These are phyloP conservation scores for Drosophila parthenogenetica DNA, from an alignment of 2,888 invertebrate species.

Conservation along the genomic window DNA sequence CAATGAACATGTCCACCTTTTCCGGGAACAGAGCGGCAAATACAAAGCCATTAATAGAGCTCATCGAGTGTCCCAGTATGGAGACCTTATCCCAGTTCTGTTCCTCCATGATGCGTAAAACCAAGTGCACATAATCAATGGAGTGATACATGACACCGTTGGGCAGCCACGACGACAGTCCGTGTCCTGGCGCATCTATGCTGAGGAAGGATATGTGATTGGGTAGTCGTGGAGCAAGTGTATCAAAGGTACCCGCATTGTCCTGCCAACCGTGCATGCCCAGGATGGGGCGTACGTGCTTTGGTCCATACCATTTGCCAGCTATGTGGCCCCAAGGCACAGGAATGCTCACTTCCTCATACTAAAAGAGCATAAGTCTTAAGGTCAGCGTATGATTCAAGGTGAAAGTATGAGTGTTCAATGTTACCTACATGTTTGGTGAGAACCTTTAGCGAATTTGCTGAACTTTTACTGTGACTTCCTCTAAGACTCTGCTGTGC, in stretches of 20 bases:
- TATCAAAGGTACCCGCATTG: conserved; percentile 89
- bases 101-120: conserved; percentile 87
- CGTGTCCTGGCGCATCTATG: conserved; percentile 90
- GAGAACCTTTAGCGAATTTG: conserved; percentile 43
- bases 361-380: conserved; percentile 67
- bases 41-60: conserved; percentile 87
- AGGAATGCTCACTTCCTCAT: conserved; percentile 89
- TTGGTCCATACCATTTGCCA: conserved; percentile 90
- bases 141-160: conserved; percentile 86
- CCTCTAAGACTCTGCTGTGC: conserved; percentile 17
- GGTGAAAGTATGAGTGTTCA: background rate
- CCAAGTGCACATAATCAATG: conserved; percentile 84
- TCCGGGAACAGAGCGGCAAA: conserved; percentile 88
- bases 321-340: conserved; percentile 90
- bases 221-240: conserved; percentile 88
- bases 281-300: conserved; percentile 88
- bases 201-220: conserved; percentile 86
- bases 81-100: conserved; percentile 90
- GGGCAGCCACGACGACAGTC: conserved; percentile 89
- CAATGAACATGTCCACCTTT: conserved; percentile 84
- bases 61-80: conserved; percentile 89
- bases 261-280: conserved; percentile 93
- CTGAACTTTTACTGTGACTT: conserved; percentile 30
- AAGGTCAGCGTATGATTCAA: conserved; percentile 3
- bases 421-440: conserved; percentile 60